Conservation (phyloP, 2,113 vertebrate species). For the Phalacrocorax pelagicus region DNA sequence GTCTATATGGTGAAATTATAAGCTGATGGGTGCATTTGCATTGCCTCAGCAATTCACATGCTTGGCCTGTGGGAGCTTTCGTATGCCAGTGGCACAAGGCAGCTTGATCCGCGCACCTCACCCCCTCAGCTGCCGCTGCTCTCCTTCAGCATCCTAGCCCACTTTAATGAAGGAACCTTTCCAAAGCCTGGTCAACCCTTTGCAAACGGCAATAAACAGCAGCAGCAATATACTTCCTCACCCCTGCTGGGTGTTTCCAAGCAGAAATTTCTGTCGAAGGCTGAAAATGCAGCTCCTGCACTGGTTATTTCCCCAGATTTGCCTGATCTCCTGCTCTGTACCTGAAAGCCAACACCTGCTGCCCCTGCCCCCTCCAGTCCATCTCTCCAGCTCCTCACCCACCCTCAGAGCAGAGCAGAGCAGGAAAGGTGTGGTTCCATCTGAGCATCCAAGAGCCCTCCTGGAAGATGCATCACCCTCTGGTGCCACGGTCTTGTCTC, state of each 20-base stretch:
- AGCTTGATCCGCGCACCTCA: neutral
- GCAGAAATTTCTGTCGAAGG: neutral
- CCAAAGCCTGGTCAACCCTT: neutral
- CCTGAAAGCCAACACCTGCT: neutral
- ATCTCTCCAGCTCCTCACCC: neutral
- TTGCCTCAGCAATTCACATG: neutral
- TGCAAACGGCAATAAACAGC: neutral
- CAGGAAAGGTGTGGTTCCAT: neutral
- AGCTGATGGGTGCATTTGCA: neutral
- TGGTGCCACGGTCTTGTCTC: neutral
- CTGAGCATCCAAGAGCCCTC: neutral
- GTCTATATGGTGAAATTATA: neutral
- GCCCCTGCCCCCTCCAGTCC: neutral
- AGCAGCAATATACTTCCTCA: neutral
- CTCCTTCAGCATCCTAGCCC: neutral
- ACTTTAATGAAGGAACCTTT: neutral
- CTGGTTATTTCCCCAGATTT: neutral
- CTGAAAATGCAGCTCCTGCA: neutral
- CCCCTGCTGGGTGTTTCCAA: neutral
- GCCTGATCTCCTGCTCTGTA: neutral
- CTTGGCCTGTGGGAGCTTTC: neutral
- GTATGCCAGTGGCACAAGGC: fast-evolving
- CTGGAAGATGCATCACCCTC: neutral
- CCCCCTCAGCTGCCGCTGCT: neutral
- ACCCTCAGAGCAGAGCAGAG: neutral